A percentile compares a stretch with the other conserved stretches of the same genome.
phyloP scores from a whole-genome alignment of 2,888 invertebrate species.

The Apodemia zela region DNA sequence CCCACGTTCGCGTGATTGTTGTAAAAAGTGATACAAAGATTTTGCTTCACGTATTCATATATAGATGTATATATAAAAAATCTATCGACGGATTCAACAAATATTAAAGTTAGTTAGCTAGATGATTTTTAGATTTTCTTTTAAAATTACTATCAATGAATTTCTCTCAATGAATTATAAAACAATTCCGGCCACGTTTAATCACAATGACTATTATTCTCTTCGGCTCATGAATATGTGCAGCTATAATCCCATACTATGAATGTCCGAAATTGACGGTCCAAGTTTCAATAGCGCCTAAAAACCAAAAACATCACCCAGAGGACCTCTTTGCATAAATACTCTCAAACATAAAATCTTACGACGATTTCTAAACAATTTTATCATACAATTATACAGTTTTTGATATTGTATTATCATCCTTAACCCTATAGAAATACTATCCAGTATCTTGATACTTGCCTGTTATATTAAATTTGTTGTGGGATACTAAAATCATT shows the following conservation, averaged over 20 bases:
- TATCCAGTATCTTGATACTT: conserved; percentile 15
- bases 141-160: too few species aligned
- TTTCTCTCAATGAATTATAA: neutral
- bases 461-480: conserved; percentile 35
- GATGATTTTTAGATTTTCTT: too few species aligned
- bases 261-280: conserved; percentile 42
- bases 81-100: too few species aligned
- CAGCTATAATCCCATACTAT: conserved; percentile 31
- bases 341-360: conserved; percentile 73
- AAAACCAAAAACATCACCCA: conserved; percentile 72
- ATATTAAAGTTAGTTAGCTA: too few species aligned
- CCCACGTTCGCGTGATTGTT: too few species aligned
- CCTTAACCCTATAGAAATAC: conserved; percentile 31
- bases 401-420: conserved; percentile 30
- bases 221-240: conserved; percentile 47
- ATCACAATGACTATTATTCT: neutral
- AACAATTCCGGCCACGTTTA: neutral
- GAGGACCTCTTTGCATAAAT: conserved; percentile 74
- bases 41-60: too few species aligned
- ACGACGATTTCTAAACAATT: conserved; percentile 56
- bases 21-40: too few species aligned
- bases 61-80: too few species aligned
- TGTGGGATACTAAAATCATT: conserved; percentile 40
- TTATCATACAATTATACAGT: conserved; percentile 21
- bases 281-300: conserved; percentile 68